These are phyloP conservation scores for Ceyx melanurus DNA, from an alignment of 2,113 vertebrate species.

Conservation along the genomic window DNA sequence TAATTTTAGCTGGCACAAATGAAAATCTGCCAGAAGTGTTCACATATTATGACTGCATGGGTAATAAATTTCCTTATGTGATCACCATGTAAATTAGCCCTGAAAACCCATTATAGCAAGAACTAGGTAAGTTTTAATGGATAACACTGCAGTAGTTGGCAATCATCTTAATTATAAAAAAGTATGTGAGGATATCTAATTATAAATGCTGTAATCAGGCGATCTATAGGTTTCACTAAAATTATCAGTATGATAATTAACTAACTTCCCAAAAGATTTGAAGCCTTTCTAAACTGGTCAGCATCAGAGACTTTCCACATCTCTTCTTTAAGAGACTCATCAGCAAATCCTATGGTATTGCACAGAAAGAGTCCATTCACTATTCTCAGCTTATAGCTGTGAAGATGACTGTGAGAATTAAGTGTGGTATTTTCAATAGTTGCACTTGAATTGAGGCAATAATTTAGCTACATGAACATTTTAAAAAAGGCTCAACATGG, in stretches of 20 bases:
- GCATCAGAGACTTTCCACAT: background rate
- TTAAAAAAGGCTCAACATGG: background rate
- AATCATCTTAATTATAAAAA: conserved; percentile 29
- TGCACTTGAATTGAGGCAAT: background rate
- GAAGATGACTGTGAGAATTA: background rate
- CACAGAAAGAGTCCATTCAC: background rate
- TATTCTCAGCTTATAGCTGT: background rate
- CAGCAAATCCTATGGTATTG: background rate
- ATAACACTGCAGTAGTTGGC: background rate
- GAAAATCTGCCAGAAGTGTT: background rate
- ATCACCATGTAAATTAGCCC: conserved; percentile 2
- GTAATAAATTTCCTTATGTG: background rate
- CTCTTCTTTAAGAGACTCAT: background rate
- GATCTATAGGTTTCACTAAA: background rate
- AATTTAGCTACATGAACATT: background rate
- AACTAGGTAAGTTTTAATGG: background rate
- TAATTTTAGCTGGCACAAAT: background rate
- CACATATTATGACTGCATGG: background rate
- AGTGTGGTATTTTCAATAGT: background rate
- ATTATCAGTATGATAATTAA: background rate
- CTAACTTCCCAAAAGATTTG: background rate
- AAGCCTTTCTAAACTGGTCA: background rate
- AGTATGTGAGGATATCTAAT: background rate
- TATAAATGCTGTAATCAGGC: background rate
- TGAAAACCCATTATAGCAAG: background rate